These are phyloP conservation scores for Eurosta solidaginis DNA, from an alignment of 1,140 invertebrate species.

Conservation along the genomic window DNA sequence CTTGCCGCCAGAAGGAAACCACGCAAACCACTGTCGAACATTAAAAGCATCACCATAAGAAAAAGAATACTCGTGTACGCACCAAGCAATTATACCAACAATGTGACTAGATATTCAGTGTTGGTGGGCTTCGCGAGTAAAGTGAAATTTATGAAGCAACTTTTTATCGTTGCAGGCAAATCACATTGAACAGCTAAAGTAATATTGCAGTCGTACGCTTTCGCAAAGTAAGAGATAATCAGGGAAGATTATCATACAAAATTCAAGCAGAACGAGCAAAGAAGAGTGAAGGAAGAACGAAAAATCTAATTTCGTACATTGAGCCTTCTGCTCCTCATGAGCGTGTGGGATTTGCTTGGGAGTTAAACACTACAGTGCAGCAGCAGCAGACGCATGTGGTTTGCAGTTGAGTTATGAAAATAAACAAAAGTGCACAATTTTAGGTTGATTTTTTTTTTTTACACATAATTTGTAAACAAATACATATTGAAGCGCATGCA, in stretches of 20 bases:
- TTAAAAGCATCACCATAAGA: neutral
- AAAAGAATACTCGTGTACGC: too few species aligned
- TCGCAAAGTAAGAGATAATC: neutral
- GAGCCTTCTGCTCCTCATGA: neutral
- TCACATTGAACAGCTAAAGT: neutral
- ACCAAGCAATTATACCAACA: too few species aligned
- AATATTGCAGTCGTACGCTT: neutral
- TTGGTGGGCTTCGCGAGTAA: neutral
- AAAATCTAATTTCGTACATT: neutral
- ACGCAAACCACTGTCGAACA: conserved; percentile 21
- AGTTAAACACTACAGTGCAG: neutral
- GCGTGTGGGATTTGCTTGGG: neutral
- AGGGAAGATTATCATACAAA: neutral
- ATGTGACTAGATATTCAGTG: neutral
- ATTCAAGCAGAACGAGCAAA: neutral
- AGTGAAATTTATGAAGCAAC: conserved; percentile 27
- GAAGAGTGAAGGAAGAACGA: neutral
- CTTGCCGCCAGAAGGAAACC: neutral
- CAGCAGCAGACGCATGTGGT: too few species aligned
- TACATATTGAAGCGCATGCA: neutral
- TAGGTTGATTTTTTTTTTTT: neutral
- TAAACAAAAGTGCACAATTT: neutral
- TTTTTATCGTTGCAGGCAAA: conserved; percentile 25
- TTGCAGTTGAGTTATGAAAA: neutral
- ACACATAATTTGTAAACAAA: conserved; percentile 20